These are phyloP conservation scores for Ennomos fuscantarius DNA, from an alignment of 2,888 invertebrate genomes.

Conservation along the genomic window DNA sequence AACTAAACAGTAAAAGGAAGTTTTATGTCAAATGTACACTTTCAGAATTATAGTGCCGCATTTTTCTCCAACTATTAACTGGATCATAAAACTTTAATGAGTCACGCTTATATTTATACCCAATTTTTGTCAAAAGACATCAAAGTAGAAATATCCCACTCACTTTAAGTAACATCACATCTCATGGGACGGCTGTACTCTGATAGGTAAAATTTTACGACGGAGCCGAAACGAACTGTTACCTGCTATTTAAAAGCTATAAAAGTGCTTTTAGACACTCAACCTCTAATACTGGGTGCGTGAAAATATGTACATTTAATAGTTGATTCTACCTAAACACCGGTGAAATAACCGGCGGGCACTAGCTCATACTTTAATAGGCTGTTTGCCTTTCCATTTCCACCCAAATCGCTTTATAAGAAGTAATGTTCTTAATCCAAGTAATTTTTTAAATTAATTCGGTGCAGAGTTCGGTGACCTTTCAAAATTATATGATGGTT, in stretches of 20 bases:
- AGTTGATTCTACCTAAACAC: constrained; percentile 54
- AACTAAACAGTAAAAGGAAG: constrained; percentile 16
- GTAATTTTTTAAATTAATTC: constrained; percentile 56
- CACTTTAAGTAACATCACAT: constrained; percentile 45
- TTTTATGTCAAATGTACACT: constrained; percentile 12
- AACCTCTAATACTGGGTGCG: constrained; percentile 65
- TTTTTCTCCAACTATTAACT: constrained; percentile 34
- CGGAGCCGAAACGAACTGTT: constrained; percentile 57
- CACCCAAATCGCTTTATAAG: constrained; percentile 66
- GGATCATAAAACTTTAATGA: constrained; percentile 39
- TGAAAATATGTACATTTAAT: constrained; percentile 78
- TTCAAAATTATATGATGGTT: constrained; percentile 50
- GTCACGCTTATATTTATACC: constrained; percentile 41
- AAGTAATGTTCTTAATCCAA: constrained; percentile 50
- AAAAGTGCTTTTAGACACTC: constrained; percentile 71
- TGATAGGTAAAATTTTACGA: constrained; percentile 64
- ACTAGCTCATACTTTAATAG: constrained; percentile 28
- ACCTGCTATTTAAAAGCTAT: constrained; percentile 78
- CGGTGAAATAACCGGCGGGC: constrained; percentile 44
- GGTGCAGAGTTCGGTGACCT: constrained; percentile 46
- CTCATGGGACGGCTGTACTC: constrained; percentile 45
- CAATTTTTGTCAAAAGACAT: constrained; percentile 42
- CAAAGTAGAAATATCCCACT: constrained; percentile 47
- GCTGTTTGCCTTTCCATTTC: constrained; percentile 48
- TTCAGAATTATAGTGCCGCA: constrained; percentile 20